These are phyloP conservation scores for Odiellus spinosus DNA, from an alignment of 2,888 invertebrate species.

Conservation along the genomic window DNA sequence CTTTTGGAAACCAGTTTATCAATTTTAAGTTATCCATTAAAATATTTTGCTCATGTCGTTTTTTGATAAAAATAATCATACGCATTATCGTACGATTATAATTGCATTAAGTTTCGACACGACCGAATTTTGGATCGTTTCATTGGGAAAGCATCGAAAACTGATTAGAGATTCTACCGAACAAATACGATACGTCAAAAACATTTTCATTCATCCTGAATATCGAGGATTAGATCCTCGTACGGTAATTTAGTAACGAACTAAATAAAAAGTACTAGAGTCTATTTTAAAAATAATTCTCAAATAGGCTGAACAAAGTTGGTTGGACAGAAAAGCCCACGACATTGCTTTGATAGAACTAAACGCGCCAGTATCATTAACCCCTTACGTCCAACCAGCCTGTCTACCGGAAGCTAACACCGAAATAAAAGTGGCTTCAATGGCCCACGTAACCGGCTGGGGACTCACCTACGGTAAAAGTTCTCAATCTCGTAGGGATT, in stretches of 20 bases:
- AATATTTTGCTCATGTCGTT: too few relatives aligned
- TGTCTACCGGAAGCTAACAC: constrained; percentile 12
- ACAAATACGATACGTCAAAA: constrained; percentile 17
- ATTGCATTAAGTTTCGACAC: constrained; percentile 2
- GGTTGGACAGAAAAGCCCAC: constrained; percentile 13
- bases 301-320: constrained; percentile 8
- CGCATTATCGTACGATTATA: too few relatives aligned
- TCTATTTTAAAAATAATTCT: neutral
- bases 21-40: too few relatives aligned
- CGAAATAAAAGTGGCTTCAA: constrained; percentile 5
- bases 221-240: constrained; percentile 11
- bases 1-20: too few relatives aligned
- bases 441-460: constrained; percentile 18
- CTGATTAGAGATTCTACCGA: constrained; percentile 16
- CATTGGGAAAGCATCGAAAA: constrained; percentile 16
- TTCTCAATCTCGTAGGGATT: neutral
- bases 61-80: too few relatives aligned
- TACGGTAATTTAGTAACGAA: neutral
- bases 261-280: neutral
- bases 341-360: constrained; percentile 18
- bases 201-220: constrained; percentile 13
- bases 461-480: constrained; percentile 15
- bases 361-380: constrained; percentile 16
- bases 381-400: constrained; percentile 8
- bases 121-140: constrained; percentile 10